Conservation (phyloP, 2,797 vertebrate genomes). For the Tiaroga cobitis region DNA sequence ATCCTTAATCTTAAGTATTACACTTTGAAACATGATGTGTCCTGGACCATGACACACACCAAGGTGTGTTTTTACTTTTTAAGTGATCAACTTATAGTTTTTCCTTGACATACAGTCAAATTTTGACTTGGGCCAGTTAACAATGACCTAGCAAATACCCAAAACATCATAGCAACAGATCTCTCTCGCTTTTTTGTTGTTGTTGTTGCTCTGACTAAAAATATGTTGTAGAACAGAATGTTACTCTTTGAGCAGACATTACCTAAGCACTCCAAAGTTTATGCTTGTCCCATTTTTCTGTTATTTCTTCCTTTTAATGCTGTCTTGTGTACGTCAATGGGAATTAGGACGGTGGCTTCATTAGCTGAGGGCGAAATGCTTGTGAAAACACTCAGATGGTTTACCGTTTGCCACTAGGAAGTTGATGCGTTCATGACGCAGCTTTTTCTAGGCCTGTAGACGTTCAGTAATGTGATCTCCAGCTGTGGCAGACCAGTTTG, state of each 20-base stretch:
- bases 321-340: constrained; percentile 65
- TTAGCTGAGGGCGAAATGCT: constrained; percentile 52
- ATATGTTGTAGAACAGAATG: constrained; percentile 52
- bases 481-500: constrained; percentile 40
- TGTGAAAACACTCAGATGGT: background rate
- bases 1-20: background rate
- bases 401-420: background rate
- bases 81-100: background rate
- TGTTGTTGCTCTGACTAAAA: constrained; percentile 40
- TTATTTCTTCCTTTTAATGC: constrained; percentile 3
- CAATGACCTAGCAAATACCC: background rate
- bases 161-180: background rate
- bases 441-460: constrained; percentile 25
- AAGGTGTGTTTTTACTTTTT: background rate
- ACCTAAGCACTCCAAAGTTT: constrained; percentile 71
- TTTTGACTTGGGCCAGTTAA: background rate
- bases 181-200: background rate
- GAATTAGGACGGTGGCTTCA: constrained; percentile 61
- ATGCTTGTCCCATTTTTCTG: constrained; percentile 49
- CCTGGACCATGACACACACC: background rate
- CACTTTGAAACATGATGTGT: background rate
- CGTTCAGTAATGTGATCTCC: constrained; percentile 25
- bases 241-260: constrained; percentile 73
- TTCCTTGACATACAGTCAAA: background rate
- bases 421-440: constrained; percentile 34